phyloP scores from a whole-genome alignment of 1,140 invertebrate species.

The Eriosoma lanigerum region DNA sequence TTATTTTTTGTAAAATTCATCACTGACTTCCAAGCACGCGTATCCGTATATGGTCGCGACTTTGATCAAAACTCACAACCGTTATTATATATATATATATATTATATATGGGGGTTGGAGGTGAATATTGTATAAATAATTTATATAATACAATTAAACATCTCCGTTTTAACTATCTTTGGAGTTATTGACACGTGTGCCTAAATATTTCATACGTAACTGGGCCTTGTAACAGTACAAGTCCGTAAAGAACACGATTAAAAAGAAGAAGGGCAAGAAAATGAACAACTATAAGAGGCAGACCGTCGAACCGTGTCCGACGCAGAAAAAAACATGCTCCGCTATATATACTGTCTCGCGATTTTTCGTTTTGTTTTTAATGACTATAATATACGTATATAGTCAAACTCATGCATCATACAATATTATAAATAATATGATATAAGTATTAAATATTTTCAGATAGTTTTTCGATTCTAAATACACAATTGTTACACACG shows the following conservation, averaged over 20 bases:
- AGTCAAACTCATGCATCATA: not conserved
- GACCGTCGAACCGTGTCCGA: constrained; percentile 29
- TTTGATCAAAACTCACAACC: too few species aligned
- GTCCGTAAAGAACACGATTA: not conserved
- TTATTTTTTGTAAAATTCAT: too few species aligned
- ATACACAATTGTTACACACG: too few species aligned
- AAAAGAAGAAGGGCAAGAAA: not conserved
- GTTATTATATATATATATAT: too few species aligned
- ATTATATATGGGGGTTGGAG: too few species aligned
- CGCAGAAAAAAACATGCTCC: not conserved
- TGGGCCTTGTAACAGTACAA: constrained; percentile 37
- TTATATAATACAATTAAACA: too few species aligned
- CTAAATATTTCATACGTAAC: not conserved
- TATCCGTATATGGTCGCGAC: too few species aligned
- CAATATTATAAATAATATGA: too few species aligned
- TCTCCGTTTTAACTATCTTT: not conserved
- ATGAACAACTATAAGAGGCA: not conserved
- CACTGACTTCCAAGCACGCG: too few species aligned
- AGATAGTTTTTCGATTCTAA: too few species aligned
- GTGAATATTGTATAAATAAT: too few species aligned
- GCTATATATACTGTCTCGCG: not conserved
- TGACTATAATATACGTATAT: constrained; percentile 6
- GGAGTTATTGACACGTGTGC: not conserved
- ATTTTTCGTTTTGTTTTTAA: not conserved
- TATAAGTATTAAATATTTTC: too few species aligned